Percentiles rank a stretch among this genome's conserved stretches.
phyloP scores from a whole-genome alignment of 92 coral and sea anemone genomes.

The Muricea muricata region DNA sequence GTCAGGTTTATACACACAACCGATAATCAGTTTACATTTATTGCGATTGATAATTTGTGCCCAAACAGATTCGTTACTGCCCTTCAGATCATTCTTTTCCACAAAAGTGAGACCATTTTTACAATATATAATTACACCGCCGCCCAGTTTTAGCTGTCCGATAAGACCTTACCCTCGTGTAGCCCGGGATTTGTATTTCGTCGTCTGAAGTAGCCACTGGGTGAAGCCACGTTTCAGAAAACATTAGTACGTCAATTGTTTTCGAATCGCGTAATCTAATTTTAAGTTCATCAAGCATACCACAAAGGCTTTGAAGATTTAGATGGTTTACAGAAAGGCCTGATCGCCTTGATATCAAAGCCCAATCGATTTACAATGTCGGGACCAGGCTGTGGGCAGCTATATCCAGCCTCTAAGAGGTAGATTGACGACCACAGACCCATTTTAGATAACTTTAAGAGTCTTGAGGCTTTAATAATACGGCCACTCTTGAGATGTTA shows the following conservation, averaged over 20 bases:
- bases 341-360: conserved; percentile 13
- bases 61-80: conserved; percentile 3
- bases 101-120: background rate
- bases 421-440: background rate
- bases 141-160: background rate
- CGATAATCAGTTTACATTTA: conserved; percentile 40
- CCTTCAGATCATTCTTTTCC: background rate
- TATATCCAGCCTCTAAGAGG: background rate
- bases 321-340: background rate
- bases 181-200: conserved; percentile 39
- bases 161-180: background rate
- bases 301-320: conserved; percentile 18
- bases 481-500: background rate
- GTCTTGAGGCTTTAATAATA: background rate
- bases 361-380: no score
- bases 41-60: background rate
- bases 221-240: no score
- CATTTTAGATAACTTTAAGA: background rate
- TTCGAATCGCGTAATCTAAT: background rate
- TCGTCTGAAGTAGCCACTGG: background rate
- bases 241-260: conserved; percentile 2
- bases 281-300: no score
- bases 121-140: conserved; percentile 22
- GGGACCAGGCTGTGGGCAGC: conserved; percentile 38
- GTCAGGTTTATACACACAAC: conserved; percentile 47